Conservation (phyloP, 2,797 vertebrate species). For the Hyperoplus immaculatus region DNA sequence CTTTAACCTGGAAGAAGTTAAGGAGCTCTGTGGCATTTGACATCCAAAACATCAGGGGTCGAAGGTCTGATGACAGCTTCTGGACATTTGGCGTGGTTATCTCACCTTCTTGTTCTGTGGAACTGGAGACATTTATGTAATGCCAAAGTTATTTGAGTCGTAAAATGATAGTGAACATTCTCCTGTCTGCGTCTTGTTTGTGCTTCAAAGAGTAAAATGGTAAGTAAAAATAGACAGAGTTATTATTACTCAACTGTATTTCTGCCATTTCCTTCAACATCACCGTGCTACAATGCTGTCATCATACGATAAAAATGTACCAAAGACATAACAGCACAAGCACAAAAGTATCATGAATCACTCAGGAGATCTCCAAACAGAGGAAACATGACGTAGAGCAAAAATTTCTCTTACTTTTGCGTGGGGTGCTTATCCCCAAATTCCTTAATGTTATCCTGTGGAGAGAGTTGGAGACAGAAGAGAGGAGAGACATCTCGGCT, state of each 20-base stretch:
- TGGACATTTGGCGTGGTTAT: slow-evolving; percentile 86
- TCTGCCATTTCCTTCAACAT: slow-evolving; percentile 51
- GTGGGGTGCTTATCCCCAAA: slow-evolving; percentile 95
- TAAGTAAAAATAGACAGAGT: slow-evolving; percentile 66
- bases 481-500: slow-evolving; percentile 72
- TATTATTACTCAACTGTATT: slow-evolving; percentile 64
- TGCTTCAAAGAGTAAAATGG: slow-evolving; percentile 28
- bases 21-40: slow-evolving; percentile 95
- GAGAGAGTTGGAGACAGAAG: slow-evolving; percentile 81
- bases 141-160: slow-evolving; percentile 47
- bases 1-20: slow-evolving; percentile 94
- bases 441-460: slow-evolving; percentile 97
- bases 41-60: slow-evolving; percentile 96
- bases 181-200: slow-evolving; percentile 47
- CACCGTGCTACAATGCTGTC: slow-evolving; percentile 56
- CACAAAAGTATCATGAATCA: slow-evolving; percentile 77
- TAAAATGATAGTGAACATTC: slow-evolving; percentile 56
- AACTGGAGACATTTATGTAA: slow-evolving; percentile 74
- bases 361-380: slow-evolving; percentile 75
- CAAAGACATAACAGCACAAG: slow-evolving; percentile 71
- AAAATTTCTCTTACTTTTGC: slow-evolving; percentile 92
- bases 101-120: slow-evolving; percentile 87
- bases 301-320: slow-evolving; percentile 72
- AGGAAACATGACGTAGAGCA: slow-evolving; percentile 77
- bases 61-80: slow-evolving; percentile 91